Evolutionary conservation across 1,140 invertebrate genomes (phyloP), one percentile per base, ranked within the genome.

Genomic region (Cephus cinctus): DNA sequence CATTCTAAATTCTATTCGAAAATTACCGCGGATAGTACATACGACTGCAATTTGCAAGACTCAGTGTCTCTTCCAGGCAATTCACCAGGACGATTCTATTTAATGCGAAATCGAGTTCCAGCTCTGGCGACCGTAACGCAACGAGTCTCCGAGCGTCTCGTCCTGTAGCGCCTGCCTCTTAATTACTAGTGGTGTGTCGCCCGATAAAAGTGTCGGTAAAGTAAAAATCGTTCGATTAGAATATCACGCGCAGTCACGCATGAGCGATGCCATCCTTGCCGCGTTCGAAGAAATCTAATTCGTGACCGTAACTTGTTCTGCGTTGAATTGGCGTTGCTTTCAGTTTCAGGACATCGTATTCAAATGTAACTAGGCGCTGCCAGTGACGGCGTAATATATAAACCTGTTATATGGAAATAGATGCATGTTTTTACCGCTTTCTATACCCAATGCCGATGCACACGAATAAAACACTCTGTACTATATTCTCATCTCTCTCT

Each of bases 341-440:
- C n/a, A 6, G 25, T n/a, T 27, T 27, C 59, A 57, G 71, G 64
- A 74, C 69, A 74, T 67, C 69, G 64, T 73, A 75, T 76, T 73
- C 65, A 75, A 73, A 76, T 75, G 70, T 76, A 75, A 73, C 70
- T 69, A 72, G 64, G 65, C 59, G 62, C 71, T 74, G 73, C 57
- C 60, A 56, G 57, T 73, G 73, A 75, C 71, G 62, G 63, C 59
- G 63, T 67, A 73, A 75, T 73, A 73, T 74, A 73, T 75, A 74
- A 74, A 74, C 68, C 69, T 75, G 71, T 72, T 75, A 72, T 74
- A 71, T 76, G 73, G 70, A 76, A 76, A 75, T 76, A 64, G 71
- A 76, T 74, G 70, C 72, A 58, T 73, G 72, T 75, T 76, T 76
- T 76, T 74, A 71, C 64, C 46, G 63, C n/a, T 41, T 23, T 23